Base-by-base conservation (phyloP, 2,888 invertebrate species). In the Drosophila acutilabella region DNA sequence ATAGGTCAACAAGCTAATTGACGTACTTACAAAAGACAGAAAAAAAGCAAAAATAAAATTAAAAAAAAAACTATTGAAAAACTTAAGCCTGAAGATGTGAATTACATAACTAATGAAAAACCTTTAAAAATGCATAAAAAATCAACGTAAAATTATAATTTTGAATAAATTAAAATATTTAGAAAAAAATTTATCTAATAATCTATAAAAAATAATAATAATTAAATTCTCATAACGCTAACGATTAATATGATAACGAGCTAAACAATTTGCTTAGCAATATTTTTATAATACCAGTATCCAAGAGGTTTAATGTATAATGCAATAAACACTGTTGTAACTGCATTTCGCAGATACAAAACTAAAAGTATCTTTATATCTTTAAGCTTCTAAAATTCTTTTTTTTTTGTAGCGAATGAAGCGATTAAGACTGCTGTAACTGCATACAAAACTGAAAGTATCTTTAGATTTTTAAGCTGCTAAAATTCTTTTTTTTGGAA, bases 1-100 rank as follows among this genome's bases (percentile, higher is more conserved):
- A 51, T 64, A 58, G 71, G 64, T 71, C 71, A 71, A 13, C 44
- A 50, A 64, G 64, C 54, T 71, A 58, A 71, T 71, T 71, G 40
- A 18, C 38, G 23, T 23, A 23, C 23, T 23, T 23, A 23, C 23
- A 23, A 23, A 23, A 23, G 23, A 23, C 23, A 23, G 6, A 30
- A 30, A 30, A 30, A 8, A 30, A 1, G 8, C 30, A 8, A 30
- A 10, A 41, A 47, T 14, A 54, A 40, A 20, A 42, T 13, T 13
- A 33, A 30, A 20, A 16, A 42, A 36, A 36, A 36, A 11, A 36
- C 33, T 54, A 54, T 44, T 45, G 23, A 26, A 36, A 38, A 45
- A 11, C 10, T 14, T 11, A 13, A 26, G 16, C 6, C 42, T 33
- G 18, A 42, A 33, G 13, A 45, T 30, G 44, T 16, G 36, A 14